These are phyloP conservation scores for Heterotilapia buettikoferi DNA, from an alignment of 2,113 vertebrate species.

Conservation along the genomic window DNA sequence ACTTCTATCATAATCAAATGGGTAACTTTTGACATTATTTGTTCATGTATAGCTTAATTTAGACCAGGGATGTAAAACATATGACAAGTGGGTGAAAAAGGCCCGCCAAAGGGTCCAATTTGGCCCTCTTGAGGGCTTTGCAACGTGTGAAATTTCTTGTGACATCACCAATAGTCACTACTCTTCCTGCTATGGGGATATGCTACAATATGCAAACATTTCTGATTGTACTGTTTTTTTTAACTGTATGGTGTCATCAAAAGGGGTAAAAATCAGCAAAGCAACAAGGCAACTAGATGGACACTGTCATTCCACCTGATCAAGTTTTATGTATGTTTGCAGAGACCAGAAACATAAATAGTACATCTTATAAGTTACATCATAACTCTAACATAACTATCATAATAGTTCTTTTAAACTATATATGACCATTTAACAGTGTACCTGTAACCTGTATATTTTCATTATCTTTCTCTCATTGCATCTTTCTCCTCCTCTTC, in stretches of 20 bases:
- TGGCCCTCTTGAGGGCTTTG: neutral
- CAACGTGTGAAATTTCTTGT: neutral
- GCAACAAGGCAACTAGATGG: neutral
- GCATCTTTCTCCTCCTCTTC: neutral
- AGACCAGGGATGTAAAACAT: neutral
- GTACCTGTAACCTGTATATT: neutral
- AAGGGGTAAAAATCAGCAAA: neutral
- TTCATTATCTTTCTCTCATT: neutral
- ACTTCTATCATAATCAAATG: neutral
- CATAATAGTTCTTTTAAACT: neutral
- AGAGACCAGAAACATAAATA: neutral
- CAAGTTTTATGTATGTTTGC: neutral
- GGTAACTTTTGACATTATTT: neutral
- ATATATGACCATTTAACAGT: neutral
- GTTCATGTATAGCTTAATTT: neutral
- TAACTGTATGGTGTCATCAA: neutral
- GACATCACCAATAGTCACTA: neutral
- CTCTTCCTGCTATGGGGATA: neutral
- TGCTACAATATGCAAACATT: neutral
- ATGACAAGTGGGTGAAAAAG: neutral
- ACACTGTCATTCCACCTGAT: neutral
- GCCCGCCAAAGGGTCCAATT: neutral
- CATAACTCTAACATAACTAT: neutral
- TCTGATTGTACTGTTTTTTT: neutral
- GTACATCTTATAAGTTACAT: neutral